A percentile compares a stretch with the other conserved stretches of the same genome.
Evolutionary conservation across 2,888 invertebrate genomes (phyloP).

Genomic region (Mesochorus sp.): DNA sequence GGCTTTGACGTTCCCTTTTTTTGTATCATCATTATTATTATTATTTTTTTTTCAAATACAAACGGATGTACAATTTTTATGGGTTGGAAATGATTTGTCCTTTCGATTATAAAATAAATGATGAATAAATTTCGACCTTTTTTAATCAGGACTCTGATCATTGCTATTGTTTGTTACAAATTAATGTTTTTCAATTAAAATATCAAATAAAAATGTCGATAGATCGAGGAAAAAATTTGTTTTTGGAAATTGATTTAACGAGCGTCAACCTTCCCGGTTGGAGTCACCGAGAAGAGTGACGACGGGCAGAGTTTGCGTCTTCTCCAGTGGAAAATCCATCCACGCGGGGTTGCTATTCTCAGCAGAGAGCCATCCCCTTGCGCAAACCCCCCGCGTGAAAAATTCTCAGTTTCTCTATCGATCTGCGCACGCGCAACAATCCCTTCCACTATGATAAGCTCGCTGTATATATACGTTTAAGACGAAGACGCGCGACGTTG

Average conservation of each 20-base stretch:
- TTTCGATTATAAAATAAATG: too few relatives aligned
- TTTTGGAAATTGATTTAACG: slow-evolving; percentile 19
- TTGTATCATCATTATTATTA: too few relatives aligned
- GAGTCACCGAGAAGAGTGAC: slow-evolving; percentile 54
- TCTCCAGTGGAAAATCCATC: slow-evolving; percentile 12
- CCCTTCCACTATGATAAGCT: slow-evolving; percentile 63
- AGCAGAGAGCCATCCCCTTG: slow-evolving; percentile 32
- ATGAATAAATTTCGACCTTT: neutral
- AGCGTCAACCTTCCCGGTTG: slow-evolving; percentile 26
- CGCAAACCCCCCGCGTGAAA: slow-evolving; percentile 53
- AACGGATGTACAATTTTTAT: too few relatives aligned
- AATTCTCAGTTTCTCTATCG: slow-evolving; percentile 63
- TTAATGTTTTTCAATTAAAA: neutral
- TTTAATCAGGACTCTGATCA: neutral
- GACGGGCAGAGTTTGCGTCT: slow-evolving; percentile 28
- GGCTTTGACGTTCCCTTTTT: too few relatives aligned
- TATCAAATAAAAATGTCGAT: neutral
- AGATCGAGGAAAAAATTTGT: neutral
- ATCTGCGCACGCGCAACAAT: slow-evolving; percentile 66
- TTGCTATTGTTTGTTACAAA: neutral
- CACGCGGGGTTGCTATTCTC: neutral
- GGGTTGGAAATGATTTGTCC: too few relatives aligned
- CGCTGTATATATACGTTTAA: slow-evolving; percentile 58
- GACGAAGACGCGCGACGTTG: slow-evolving; percentile 49
- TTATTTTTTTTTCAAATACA: too few relatives aligned